Conservation (phyloP, 64 coral and sea anemone genomes). For the Dendronephthya gigantea region DNA sequence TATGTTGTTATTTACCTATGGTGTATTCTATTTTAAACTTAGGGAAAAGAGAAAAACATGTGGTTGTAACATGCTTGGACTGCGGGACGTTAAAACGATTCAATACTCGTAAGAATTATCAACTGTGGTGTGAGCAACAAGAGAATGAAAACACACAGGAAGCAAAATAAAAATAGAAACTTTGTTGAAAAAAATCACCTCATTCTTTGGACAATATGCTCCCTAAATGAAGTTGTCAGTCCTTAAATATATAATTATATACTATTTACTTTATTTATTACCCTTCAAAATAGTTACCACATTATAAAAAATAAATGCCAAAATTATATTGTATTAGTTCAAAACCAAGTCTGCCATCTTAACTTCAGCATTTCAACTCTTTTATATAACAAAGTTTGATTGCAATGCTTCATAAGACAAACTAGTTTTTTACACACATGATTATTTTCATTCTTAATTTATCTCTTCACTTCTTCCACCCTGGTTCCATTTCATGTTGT, state of each 20-base stretch:
- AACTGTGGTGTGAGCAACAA: slow-evolving; percentile 61
- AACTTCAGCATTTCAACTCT: neutral
- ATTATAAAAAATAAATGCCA: neutral
- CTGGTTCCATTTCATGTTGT: neutral
- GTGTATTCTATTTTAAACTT: neutral
- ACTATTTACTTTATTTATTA: too few species aligned
- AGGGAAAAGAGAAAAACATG: slow-evolving; percentile 77
- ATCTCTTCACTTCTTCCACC: neutral
- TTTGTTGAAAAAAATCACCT: neutral
- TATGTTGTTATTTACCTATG: neutral
- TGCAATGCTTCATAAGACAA: slow-evolving; percentile 2
- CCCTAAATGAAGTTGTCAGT: neutral
- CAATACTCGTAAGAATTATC: slow-evolving; percentile 44
- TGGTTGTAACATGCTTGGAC: slow-evolving; percentile 60
- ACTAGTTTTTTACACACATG: neutral
- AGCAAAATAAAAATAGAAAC: neutral
- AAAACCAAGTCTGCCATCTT: neutral
- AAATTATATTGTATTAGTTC: too few species aligned
- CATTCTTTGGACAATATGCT: neutral
- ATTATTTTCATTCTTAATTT: neutral
- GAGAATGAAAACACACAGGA: neutral
- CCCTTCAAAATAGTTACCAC: too few species aligned
- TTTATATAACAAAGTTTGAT: neutral
- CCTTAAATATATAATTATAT: neutral
- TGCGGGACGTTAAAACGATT: slow-evolving; percentile 73